Evolutionary conservation across 2,797 vertebrate genomes (phyloP).

Genomic region (Rhinichthys osculus): DNA sequence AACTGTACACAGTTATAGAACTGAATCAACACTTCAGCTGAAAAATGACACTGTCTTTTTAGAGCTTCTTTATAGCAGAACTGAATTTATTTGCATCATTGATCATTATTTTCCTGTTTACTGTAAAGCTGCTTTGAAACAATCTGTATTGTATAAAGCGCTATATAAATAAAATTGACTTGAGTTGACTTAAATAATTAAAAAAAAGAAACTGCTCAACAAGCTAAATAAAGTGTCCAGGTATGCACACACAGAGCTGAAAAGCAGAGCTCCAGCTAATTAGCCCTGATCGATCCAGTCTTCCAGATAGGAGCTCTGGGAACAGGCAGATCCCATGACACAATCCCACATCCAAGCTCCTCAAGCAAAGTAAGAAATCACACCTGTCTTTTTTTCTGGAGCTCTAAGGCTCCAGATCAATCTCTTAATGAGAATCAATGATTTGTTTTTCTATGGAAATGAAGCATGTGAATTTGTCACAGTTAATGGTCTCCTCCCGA

Average conservation of each 20-base stretch:
- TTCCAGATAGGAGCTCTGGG: not conserved
- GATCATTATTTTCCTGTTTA: not conserved
- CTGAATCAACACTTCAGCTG: too few species aligned
- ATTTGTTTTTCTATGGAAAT: conserved; percentile 12
- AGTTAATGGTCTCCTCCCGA: not conserved
- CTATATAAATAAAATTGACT: not conserved
- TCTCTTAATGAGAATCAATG: conserved; percentile 8
- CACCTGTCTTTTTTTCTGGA: not conserved
- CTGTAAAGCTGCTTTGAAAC: not conserved
- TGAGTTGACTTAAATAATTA: too few species aligned
- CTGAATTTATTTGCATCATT: not conserved
- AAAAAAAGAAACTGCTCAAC: not conserved
- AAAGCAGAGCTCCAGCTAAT: conserved; percentile 29
- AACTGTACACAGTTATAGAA: not conserved
- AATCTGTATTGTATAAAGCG: not conserved
- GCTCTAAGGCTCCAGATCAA: not conserved
- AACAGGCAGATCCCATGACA: not conserved
- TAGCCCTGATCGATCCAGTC: conserved; percentile 36
- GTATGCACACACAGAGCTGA: not conserved
- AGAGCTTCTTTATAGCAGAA: not conserved
- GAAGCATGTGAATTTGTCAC: not conserved
- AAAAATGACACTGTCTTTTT: too few species aligned
- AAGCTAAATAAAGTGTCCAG: conserved; percentile 11
- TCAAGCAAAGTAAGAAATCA: not conserved
- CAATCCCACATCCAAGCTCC: not conserved